Conservation (phyloP, 1,140 invertebrate species). For the Colletes gigas region DNA sequence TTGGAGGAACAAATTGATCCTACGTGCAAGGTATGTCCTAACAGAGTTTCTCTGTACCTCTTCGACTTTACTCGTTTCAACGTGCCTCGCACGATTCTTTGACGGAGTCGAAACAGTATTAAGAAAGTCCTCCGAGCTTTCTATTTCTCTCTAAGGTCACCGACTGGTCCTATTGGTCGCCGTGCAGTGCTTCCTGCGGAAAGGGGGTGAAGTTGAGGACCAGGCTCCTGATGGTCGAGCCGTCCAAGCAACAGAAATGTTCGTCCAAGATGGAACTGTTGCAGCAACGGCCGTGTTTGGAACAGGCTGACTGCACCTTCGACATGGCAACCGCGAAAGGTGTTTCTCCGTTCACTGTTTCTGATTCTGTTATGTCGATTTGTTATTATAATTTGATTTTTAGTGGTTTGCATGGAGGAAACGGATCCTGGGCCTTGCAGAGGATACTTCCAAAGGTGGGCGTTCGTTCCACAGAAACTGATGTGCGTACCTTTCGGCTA, state of each 20-base stretch:
- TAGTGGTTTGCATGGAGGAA: constrained; percentile 89
- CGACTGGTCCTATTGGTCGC: constrained; percentile 88
- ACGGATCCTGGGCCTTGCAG: constrained; percentile 90
- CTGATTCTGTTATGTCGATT: background rate
- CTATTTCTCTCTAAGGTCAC: constrained; percentile 80
- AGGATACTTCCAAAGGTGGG: constrained; percentile 91
- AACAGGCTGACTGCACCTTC: constrained; percentile 85
- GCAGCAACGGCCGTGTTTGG: constrained; percentile 85
- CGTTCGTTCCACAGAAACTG: constrained; percentile 87
- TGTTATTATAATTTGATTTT: constrained; percentile 10
- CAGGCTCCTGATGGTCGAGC: constrained; percentile 85
- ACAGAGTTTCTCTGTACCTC: too few relatives aligned
- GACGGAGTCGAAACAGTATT: background rate
- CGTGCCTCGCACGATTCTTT: too few relatives aligned
- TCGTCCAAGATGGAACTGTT: constrained; percentile 83
- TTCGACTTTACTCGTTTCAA: too few relatives aligned
- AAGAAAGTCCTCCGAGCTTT: background rate
- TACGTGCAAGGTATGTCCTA: constrained; percentile 78
- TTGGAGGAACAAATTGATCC: constrained; percentile 83
- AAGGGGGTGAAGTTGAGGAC: constrained; percentile 87
- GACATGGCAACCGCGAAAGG: constrained; percentile 88
- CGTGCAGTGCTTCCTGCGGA: constrained; percentile 88
- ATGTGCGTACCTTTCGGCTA: constrained; percentile 92
- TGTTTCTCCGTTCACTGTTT: constrained; percentile 60
- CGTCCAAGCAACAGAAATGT: constrained; percentile 83